These are phyloP conservation scores for Mionectes olivaceus DNA, from an alignment of 2,797 vertebrate genomes.

Conservation along the genomic window DNA sequence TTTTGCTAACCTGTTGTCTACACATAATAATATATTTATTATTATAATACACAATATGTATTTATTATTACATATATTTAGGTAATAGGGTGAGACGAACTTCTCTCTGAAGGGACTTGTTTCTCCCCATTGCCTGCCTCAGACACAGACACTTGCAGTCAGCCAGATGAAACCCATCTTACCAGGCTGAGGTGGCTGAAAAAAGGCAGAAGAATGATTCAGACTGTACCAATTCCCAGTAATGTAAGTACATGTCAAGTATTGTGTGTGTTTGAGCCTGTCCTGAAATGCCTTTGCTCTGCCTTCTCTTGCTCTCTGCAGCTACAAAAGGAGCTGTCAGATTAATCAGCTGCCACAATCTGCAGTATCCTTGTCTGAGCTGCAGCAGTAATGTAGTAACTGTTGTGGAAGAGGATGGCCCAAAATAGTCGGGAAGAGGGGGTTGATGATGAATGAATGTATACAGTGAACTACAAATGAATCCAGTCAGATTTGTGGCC, in stretches of 20 bases:
- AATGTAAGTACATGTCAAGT: not conserved
- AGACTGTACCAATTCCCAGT: not conserved
- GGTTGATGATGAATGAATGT: rapidly evolving
- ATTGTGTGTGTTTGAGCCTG: not conserved
- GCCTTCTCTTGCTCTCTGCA: not conserved
- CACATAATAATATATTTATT: not conserved
- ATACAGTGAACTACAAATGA: not conserved
- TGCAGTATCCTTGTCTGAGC: not conserved
- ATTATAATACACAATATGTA: not conserved
- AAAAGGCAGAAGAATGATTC: not conserved
- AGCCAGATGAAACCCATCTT: not conserved
- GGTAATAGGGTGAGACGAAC: not conserved
- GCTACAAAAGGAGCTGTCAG: not conserved
- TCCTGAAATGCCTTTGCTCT: not conserved
- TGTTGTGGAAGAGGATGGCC: not conserved
- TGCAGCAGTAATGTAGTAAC: not conserved
- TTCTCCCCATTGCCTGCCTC: not conserved
- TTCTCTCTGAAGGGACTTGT: not conserved
- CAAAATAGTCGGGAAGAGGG: not conserved
- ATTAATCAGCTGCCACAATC: not conserved
- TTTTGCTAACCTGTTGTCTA: too few species aligned
- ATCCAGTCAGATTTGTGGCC: not conserved
- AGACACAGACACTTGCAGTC: not conserved
- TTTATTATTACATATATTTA: not conserved
- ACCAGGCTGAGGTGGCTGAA: not conserved